phyloP scores from a whole-genome alignment of 2,113 vertebrate genomes.

The Verasper variegatus region DNA sequence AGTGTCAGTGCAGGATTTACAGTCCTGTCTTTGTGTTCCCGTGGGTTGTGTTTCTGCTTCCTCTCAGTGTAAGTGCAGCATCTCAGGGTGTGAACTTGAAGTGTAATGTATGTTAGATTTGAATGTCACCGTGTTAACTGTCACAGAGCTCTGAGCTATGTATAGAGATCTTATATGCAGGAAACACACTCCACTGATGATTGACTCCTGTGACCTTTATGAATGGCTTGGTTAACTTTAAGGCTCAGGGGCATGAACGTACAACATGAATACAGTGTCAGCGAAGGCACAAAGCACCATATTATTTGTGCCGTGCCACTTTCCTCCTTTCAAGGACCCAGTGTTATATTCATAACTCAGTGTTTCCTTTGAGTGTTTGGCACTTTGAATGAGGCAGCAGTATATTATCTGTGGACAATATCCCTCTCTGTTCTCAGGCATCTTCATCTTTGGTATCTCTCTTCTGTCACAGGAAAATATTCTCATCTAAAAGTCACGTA shows the following conservation, averaged over 20 bases:
- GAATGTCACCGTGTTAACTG: constrained; percentile 14
- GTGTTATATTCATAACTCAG: constrained; percentile 18
- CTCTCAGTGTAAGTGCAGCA: constrained; percentile 4
- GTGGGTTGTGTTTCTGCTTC: not conserved
- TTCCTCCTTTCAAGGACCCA: constrained; percentile 17
- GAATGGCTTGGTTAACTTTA: constrained; percentile 43
- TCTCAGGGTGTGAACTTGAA: constrained; percentile 19
- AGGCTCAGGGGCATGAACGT: constrained; percentile 21
- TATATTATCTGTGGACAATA: not conserved
- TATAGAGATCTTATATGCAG: constrained; percentile 35
- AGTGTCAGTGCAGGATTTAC: constrained; percentile 11
- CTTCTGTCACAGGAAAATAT: too few relatives aligned
- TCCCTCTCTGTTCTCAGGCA: not conserved
- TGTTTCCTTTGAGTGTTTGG: constrained; percentile 24
- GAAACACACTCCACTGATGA: constrained; percentile 44
- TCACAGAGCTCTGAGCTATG: constrained; percentile 19
- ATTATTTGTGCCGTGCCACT: constrained; percentile 22
- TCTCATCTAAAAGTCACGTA: too few relatives aligned
- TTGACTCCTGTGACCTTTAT: constrained; percentile 42
- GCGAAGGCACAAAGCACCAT: constrained; percentile 17
- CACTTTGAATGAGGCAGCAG: not conserved
- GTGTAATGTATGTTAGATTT: constrained; percentile 9
- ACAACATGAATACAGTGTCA: constrained; percentile 22
- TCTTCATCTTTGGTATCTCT: not conserved
- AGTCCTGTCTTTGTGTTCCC: not conserved